Percentiles rank a stretch among this genome's conserved stretches.
These are phyloP conservation scores for Spea bombifrons DNA, from an alignment of 2,113 vertebrate genomes.

Conservation along the genomic window DNA sequence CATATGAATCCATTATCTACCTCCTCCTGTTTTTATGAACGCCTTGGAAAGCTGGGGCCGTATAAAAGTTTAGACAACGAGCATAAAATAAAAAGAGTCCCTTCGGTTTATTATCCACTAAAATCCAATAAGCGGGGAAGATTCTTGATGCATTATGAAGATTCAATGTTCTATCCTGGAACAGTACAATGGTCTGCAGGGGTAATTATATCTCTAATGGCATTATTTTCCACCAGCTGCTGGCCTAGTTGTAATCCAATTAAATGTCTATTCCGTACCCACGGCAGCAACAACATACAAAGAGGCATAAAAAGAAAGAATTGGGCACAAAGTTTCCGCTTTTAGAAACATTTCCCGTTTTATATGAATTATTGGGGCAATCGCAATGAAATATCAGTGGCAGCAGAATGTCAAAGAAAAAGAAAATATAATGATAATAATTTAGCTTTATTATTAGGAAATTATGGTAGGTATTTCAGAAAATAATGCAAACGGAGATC, in stretches of 20 bases:
- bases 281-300: constrained; percentile 40
- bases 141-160: constrained; percentile 46
- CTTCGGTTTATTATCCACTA: constrained; percentile 29
- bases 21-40: neutral
- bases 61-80: constrained; percentile 9
- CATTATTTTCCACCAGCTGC: constrained; percentile 58
- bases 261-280: constrained; percentile 46
- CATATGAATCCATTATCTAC: neutral
- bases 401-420: too few species aligned
- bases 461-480: too few species aligned
- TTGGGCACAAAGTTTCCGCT: neutral
- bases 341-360: neutral
- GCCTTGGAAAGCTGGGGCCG: neutral
- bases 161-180: constrained; percentile 45
- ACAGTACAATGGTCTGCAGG: constrained; percentile 44
- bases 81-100: constrained; percentile 8
- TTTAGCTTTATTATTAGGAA: too few species aligned
- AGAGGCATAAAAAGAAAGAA: constrained; percentile 30
- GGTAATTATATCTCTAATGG: constrained; percentile 55
- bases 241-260: constrained; percentile 56
- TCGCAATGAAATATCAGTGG: too few species aligned
- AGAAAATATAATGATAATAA: too few species aligned
- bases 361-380: too few species aligned
- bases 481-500: too few species aligned
- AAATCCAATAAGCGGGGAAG: constrained; percentile 46